phyloP scores from a whole-genome alignment of 2,888 invertebrate species.

The Morpho helenor region DNA sequence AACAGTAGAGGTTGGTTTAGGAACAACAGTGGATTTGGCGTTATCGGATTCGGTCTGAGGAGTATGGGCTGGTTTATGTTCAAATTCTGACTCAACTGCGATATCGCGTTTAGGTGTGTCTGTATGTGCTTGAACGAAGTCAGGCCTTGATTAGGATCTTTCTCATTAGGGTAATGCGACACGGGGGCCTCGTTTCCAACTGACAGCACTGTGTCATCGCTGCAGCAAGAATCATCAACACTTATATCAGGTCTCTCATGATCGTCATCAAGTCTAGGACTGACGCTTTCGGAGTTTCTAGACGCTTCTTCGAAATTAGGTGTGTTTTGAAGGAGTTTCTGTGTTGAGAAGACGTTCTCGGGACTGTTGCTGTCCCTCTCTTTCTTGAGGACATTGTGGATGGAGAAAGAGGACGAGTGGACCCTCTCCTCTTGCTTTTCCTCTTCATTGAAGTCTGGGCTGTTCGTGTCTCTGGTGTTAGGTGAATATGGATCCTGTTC shows the following conservation, averaged over 20 bases:
- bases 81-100: constrained; percentile 79
- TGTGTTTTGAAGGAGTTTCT: constrained; percentile 66
- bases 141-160: constrained; percentile 53
- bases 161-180: constrained; percentile 48
- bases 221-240: constrained; percentile 82
- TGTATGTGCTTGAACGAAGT: constrained; percentile 83
- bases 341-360: constrained; percentile 72
- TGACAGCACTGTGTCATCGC: constrained; percentile 89
- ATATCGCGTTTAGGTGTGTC: constrained; percentile 83
- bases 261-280: constrained; percentile 56
- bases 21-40: constrained; percentile 73
- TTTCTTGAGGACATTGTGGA: constrained; percentile 72
- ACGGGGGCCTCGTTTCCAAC: constrained; percentile 87
- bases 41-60: constrained; percentile 67
- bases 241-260: constrained; percentile 64
- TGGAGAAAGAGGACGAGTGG: constrained; percentile 67
- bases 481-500: constrained; percentile 62
- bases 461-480: constrained; percentile 60
- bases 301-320: constrained; percentile 61
- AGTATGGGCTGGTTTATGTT: constrained; percentile 65
- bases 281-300: constrained; percentile 52
- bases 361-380: constrained; percentile 69
- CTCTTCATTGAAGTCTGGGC: constrained; percentile 63
- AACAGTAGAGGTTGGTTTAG: constrained; percentile 69
- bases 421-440: constrained; percentile 57